Evolutionary conservation across 2,888 invertebrate genomes (phyloP).

Genomic region (Dysmachus trigonus): DNA sequence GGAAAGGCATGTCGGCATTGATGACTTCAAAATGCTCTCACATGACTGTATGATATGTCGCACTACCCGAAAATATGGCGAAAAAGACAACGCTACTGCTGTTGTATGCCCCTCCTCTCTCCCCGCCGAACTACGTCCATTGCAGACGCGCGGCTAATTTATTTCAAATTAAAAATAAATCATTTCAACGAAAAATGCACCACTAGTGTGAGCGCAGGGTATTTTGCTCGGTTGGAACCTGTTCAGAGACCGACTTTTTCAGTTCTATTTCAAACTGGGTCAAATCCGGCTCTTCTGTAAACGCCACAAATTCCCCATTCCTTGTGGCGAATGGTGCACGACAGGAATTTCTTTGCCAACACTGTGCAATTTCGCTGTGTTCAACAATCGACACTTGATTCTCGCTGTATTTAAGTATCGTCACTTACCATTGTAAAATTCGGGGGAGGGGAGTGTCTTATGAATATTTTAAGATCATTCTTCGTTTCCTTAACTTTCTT

Average conservation of each 20-base stretch:
- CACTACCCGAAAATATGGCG: not conserved
- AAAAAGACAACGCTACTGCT: not conserved
- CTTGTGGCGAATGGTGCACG: not conserved
- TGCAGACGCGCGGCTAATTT: not conserved
- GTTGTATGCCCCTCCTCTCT: not conserved
- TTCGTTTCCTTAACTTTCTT: not conserved
- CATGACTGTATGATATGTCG: slow-evolving; percentile 28
- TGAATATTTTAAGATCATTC: not conserved
- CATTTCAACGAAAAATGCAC: not conserved
- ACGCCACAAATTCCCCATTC: slow-evolving; percentile 30
- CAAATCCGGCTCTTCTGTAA: slow-evolving; percentile 34
- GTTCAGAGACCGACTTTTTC: slow-evolving; percentile 41
- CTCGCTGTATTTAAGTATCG: not conserved
- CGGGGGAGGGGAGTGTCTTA: not conserved
- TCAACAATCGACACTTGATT: not conserved
- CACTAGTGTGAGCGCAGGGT: not conserved
- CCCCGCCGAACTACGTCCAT: not conserved
- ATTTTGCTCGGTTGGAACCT: slow-evolving; percentile 16
- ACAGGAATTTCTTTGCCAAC: not conserved
- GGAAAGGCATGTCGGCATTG: slow-evolving; percentile 28
- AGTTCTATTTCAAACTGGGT: slow-evolving; percentile 40
- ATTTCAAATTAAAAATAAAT: slow-evolving; percentile 26
- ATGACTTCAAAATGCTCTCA: slow-evolving; percentile 29
- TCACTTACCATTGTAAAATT: not conserved
- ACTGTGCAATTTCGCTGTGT: not conserved